A percentile compares a stretch with the other conserved stretches of the same genome.
phyloP scores from a whole-genome alignment of 2,797 vertebrate genomes.

The Spinibarbus caldwelli region DNA sequence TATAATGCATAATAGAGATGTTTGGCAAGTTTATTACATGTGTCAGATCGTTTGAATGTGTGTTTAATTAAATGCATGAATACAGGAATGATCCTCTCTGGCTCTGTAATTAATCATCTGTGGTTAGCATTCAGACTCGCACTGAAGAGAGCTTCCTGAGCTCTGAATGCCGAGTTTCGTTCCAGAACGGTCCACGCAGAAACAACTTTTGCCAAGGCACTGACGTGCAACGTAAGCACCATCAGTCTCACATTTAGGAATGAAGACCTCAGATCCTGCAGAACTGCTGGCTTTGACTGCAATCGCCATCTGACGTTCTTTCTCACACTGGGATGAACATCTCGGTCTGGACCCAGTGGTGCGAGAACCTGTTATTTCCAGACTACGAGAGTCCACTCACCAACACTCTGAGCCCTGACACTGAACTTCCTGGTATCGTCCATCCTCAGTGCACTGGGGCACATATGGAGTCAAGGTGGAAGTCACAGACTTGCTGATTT shows the following conservation, averaged over 20 bases:
- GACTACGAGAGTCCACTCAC: slow-evolving; percentile 83
- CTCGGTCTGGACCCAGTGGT: slow-evolving; percentile 68
- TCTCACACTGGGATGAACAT: slow-evolving; percentile 86
- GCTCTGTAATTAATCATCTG: slow-evolving; percentile 19
- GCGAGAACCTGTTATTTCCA: slow-evolving; percentile 79
- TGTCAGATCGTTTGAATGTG: background rate
- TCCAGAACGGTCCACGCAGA: slow-evolving; percentile 85
- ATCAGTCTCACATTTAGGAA: slow-evolving; percentile 84
- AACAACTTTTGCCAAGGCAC: slow-evolving; percentile 83
- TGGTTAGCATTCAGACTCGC: slow-evolving; percentile 76
- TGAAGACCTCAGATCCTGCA: slow-evolving; percentile 81
- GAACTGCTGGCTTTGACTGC: slow-evolving; percentile 72
- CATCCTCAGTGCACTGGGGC: slow-evolving; percentile 80
- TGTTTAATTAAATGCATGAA: slow-evolving; percentile 18
- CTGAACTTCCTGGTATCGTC: slow-evolving; percentile 84
- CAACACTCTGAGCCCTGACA: slow-evolving; percentile 85
- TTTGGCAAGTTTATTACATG: background rate
- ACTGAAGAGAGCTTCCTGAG: slow-evolving; percentile 69
- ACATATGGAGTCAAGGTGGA: slow-evolving; percentile 69
- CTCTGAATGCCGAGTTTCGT: slow-evolving; percentile 54
- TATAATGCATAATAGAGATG: background rate
- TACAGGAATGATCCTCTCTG: background rate
- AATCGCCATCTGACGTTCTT: slow-evolving; percentile 71
- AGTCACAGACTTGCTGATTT: slow-evolving; percentile 56
- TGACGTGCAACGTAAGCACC: slow-evolving; percentile 85